Percentiles rank a stretch among this genome's conserved stretches.
Evolutionary conservation across 2,797 vertebrate species (phyloP).

Genomic region (Triplophysa bombifrons): DNA sequence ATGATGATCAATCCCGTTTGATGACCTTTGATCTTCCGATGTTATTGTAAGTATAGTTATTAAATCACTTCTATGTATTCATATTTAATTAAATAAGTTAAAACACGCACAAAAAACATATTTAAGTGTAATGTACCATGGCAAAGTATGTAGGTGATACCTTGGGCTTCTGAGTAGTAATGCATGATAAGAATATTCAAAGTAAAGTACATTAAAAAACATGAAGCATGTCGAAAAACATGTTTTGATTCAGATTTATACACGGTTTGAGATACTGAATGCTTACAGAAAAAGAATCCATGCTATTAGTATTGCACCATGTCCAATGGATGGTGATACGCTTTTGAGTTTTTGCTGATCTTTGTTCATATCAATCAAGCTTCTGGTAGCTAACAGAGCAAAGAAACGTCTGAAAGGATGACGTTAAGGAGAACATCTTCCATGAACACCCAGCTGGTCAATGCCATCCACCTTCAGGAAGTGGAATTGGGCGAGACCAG

Average conservation of each 20-base stretch:
- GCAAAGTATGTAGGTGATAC: too few species aligned
- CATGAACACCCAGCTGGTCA: slow-evolving; percentile 73
- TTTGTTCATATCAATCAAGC: background rate
- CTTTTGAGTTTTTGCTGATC: too few species aligned
- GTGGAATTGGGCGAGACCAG: slow-evolving; percentile 52
- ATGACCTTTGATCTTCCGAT: background rate
- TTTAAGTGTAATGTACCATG: too few species aligned
- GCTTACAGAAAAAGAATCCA: background rate
- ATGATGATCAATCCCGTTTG: background rate
- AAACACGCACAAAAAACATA: too few species aligned
- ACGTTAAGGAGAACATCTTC: slow-evolving; percentile 11
- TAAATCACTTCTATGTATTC: too few species aligned
- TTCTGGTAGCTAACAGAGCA: background rate
- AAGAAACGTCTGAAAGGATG: slow-evolving; percentile 30
- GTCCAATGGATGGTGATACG: background rate
- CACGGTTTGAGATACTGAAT: too few species aligned
- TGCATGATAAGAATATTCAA: too few species aligned
- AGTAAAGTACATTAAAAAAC: too few species aligned
- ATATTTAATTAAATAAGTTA: too few species aligned
- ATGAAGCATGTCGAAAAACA: too few species aligned
- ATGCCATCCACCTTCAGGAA: slow-evolving; percentile 76
- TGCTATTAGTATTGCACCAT: background rate
- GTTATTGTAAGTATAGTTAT: slow-evolving; percentile 2
- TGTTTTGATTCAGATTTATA: too few species aligned
- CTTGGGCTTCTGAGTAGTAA: too few species aligned